These are phyloP conservation scores for Cephonodes hylas DNA, from an alignment of 2,888 invertebrate species.

Conservation along the genomic window DNA sequence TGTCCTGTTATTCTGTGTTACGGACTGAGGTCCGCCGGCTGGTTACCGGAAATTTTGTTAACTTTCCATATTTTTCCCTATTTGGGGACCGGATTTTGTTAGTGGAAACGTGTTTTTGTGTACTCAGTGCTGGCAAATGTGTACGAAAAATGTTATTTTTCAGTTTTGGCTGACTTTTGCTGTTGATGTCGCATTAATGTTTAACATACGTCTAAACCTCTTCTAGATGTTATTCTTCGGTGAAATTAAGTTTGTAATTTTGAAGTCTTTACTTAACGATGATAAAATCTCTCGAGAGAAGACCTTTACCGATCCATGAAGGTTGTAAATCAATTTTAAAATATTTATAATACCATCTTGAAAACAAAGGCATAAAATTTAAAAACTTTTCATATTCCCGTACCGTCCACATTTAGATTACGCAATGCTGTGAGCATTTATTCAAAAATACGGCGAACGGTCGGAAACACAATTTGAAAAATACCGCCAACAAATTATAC, in stretches of 20 bases:
- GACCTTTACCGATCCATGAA: no score
- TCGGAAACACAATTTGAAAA: not conserved
- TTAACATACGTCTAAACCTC: no score
- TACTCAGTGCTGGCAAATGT: no score
- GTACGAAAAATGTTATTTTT: no score
- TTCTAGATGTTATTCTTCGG: no score
- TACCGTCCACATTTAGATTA: not conserved
- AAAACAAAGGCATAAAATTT: not conserved
- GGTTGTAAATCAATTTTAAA: no score
- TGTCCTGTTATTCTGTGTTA: conserved; percentile 11
- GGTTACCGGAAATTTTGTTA: not conserved
- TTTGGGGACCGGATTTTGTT: not conserved
- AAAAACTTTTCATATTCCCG: not conserved
- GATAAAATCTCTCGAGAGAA: no score
- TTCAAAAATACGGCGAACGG: not conserved
- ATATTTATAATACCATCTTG: no score
- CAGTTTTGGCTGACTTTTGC: no score
- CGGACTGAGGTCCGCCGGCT: not conserved
- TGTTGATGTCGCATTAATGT: no score
- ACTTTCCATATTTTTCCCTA: not conserved
- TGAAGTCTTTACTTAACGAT: no score
- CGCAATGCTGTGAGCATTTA: not conserved
- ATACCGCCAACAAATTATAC: conserved; percentile 1
- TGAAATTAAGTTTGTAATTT: no score
- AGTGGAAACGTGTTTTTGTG: not conserved